phyloP scores from a whole-genome alignment of 2,888 invertebrate species.

The Dolichomitus sp. region DNA sequence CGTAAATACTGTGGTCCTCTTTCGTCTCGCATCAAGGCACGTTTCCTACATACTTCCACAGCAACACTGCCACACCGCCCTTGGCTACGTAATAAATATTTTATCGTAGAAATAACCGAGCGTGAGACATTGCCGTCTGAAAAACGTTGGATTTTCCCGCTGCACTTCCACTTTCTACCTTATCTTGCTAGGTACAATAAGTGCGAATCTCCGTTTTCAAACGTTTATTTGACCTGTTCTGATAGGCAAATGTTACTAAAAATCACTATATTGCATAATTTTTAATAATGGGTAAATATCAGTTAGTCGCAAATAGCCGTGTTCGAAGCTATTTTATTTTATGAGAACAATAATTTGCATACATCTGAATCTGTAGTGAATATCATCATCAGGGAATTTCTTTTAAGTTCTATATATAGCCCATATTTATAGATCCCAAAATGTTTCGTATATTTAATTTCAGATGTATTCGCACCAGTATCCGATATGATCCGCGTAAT shows the following conservation, averaged over 20 bases:
- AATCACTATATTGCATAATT: neutral
- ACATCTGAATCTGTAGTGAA: neutral
- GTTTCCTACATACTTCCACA: conserved; percentile 12
- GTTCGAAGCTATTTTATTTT: neutral
- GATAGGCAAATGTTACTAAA: conserved; percentile 2
- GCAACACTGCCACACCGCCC: neutral
- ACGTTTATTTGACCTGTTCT: neutral
- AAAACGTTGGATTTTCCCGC: conserved; percentile 33
- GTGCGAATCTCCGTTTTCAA: conserved; percentile 34
- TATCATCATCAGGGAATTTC: neutral
- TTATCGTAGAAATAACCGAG: conserved; percentile 74
- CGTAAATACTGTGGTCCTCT: conserved; percentile 36
- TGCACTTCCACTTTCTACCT: conserved; percentile 14
- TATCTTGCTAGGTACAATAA: conserved; percentile 11
- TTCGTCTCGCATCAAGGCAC: conserved; percentile 19
- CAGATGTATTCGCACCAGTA: neutral
- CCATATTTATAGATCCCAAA: neutral
- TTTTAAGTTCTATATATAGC: neutral
- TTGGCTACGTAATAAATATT: conserved; percentile 75
- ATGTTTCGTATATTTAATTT: neutral
- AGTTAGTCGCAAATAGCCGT: conserved; percentile 4
- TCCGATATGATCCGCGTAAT: neutral
- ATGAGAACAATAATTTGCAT: neutral
- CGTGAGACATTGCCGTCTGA: conserved; percentile 61
- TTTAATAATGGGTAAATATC: neutral